Evolutionary conservation across 1,140 invertebrate genomes (phyloP), one percentile per base, ranked within the genome.

Genomic region (Trachelipus rathkii): DNA sequence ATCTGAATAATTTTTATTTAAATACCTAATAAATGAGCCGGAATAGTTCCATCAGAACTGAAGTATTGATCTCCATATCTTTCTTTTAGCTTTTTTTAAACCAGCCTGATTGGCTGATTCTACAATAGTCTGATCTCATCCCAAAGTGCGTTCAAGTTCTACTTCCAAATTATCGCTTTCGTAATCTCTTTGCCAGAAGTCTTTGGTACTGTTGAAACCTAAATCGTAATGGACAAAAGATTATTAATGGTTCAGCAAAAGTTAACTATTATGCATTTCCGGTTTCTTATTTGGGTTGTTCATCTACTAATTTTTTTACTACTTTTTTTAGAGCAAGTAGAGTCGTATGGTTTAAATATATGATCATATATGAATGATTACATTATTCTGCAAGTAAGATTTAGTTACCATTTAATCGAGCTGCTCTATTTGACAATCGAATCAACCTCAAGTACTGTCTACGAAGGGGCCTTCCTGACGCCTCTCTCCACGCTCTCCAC

Each of bases 401-500:
- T 50, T 15, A 50, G 82, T 60, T 21, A 81, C 80, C 80, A 33
- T 81, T 81, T 2, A 90, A 85, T 82, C 87, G 87, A 6, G 93
- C 90, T 0, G 92, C 93, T 84, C 92, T 89, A 84, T 95, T 96
- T 0, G 90, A 89, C 10, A 95, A 84, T 79, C 91, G 87, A 0
- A 93, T 88, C 82, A 93, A 94, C 87, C 91, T 87, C 84, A 91
- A 88, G 81, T 91, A 96, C 75, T 91, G 88, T 73, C 90, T 88
- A 83, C 89, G 91, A 81, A 95, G 86, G 44, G 90, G 90, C 15
- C 90, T 91, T 2, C 93, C 94, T 13, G 89, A 88, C 67, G 89
- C 89, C 76, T 94, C 91, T 71, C 93, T 87, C 89, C 93, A 95
- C 74, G 89, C 89, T 80, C 87, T 87, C 94, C 94, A 96, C 6